Evolutionary conservation across 2,797 vertebrate species (phyloP), one percentile per base, ranked within the genome.

Genomic region (Peromyscus aztecus): DNA sequence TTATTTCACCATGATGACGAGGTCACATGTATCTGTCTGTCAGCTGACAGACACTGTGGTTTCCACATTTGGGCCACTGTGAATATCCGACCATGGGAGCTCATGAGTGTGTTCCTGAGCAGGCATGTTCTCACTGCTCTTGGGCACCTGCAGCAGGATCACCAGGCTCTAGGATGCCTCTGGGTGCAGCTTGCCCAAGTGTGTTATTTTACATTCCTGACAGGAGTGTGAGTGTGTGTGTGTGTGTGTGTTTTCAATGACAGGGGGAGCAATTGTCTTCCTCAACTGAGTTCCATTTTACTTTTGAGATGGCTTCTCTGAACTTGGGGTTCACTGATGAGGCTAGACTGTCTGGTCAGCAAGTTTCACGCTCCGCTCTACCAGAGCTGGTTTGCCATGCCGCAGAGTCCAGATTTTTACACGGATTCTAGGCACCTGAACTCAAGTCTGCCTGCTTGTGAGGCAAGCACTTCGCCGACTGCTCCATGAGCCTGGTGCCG

Each of bases 1-100:
- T 57, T 37, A 12, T 0, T 1, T n/a, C 19, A 3, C 13, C 0
- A 52, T 12, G 49, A 52, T 0, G 13, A 52, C 0, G 0, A 14
- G 31, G 69, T 4, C 31, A 3, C 34, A 9, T 11, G n/a, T 2
- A 17, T 49, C 78, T n/a, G 2, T 10, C 19, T 1, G 0, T 1
- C 8, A 14, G 46, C 1, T 17, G 24, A 7, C 10, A 73, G 80
- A n/a, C 27, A 34, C 4, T 1, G 4, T 4, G 16, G 71, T 2
- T 16, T 49, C 82, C 24, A 37, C 31, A 10, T 52, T 27, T n/a
- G 21, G 43, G 40, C 27, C 37, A 4, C 46, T 65, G 24, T 8
- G 14, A 23, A 4, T 11, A 55, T 2, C 37, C 52, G 27, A 23
- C 55, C 34, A 2, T 0, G 6, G 37, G 85, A 14, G 3, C 7